These are phyloP conservation scores for Pandemis cinnamomeana DNA, from an alignment of 2,888 invertebrate species.

Conservation along the genomic window DNA sequence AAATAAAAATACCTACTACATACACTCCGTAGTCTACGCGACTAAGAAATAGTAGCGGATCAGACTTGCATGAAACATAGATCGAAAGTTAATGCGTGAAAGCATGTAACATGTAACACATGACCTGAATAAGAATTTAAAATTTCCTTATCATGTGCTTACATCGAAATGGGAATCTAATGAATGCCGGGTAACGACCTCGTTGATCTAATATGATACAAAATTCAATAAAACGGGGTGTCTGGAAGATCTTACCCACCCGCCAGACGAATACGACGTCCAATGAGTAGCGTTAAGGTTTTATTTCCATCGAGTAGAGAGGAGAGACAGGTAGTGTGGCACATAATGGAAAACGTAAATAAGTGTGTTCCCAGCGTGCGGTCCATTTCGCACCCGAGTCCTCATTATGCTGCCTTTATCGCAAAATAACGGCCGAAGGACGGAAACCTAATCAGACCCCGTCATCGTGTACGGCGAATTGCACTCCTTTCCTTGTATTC, in stretches of 20 bases:
- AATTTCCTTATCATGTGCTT: not conserved
- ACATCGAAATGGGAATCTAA: slow-evolving; percentile 42
- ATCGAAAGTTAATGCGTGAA: not conserved
- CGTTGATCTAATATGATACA: slow-evolving; percentile 43
- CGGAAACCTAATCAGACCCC: slow-evolving; percentile 50
- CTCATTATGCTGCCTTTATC: slow-evolving; percentile 51
- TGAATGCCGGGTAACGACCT: slow-evolving; percentile 42
- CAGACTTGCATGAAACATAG: too few species aligned
- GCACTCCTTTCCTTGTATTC: slow-evolving; percentile 45
- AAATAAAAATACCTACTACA: too few species aligned
- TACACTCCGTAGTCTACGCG: too few species aligned
- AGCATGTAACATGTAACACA: not conserved
- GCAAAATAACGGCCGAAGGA: slow-evolving; percentile 47
- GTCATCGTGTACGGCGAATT: slow-evolving; percentile 37
- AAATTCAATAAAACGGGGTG: slow-evolving; percentile 44
- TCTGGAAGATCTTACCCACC: slow-evolving; percentile 10
- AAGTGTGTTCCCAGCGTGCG: slow-evolving; percentile 43
- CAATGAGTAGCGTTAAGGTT: slow-evolving; percentile 13
- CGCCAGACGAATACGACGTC: not conserved
- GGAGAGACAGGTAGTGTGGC: slow-evolving; percentile 31
- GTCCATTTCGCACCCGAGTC: slow-evolving; percentile 43
- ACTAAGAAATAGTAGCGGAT: too few species aligned
- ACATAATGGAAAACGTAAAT: slow-evolving; percentile 43
- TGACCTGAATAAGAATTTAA: not conserved
- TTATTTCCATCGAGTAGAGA: not conserved